Base-by-base conservation (phyloP, 1,140 invertebrate species). In the Diorhabda elongata region DNA sequence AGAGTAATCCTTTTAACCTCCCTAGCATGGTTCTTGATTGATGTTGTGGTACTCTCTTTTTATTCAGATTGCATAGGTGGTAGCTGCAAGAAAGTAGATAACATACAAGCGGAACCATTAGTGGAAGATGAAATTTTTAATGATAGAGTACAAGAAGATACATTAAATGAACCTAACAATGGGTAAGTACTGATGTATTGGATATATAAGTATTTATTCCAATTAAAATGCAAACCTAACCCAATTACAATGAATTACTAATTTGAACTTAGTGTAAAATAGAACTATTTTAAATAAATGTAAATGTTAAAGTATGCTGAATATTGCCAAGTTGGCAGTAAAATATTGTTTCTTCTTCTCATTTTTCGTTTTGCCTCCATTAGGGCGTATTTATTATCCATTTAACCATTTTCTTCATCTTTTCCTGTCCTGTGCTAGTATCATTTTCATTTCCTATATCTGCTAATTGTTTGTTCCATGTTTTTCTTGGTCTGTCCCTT, bases 1-100 rank as follows among this genome's bases (percentile, higher is more conserved):
- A 94, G 95, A 79, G 92, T 98, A 72, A 93, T 99, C 73, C 83
- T 98, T 71, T 84, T 95, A 72, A 98, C 97, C 69, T 98, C 96
- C 0, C 83, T 99, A 67, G 94, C 96, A 57, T 98, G 97, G 97
- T 91, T 98, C 76, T 85, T 98, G 74, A 86, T 98, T 52, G 95
- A 96, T 82, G 93, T 97, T 42, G 88, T 93, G 66, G 84, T 98
- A 47, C 85, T 99, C 60, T 94, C 96, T 83, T 92, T 96, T 82
- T 98, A 95, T 82, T 95, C 94, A 44, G 96, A 98, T 77, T 97
- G 91, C 81, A 87, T 92, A 67, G 89, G 90, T 71, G 88, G 89
- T 66, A 89, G 89, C 84, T 91, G 89, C 78, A 84, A 81, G 69
- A 78, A 84, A 70, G 76, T 79, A 64, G 83, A 82, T 63, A 84